Base-by-base conservation (phyloP, 2,888 invertebrate genomes). In the Meganola albula region DNA sequence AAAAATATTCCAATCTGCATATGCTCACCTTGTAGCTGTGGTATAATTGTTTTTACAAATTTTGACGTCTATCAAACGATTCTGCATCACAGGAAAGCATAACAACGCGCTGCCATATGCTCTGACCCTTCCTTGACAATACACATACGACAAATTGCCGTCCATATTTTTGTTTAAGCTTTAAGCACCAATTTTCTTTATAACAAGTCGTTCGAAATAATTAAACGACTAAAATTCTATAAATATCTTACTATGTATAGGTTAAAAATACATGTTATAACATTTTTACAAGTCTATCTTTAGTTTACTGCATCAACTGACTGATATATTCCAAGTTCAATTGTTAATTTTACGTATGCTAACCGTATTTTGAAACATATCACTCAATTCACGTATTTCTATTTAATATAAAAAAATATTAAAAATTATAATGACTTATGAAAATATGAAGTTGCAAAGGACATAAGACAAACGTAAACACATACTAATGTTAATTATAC, bases 151-250 rank as follows among this genome's bases (percentile, higher is more conserved):
- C 77, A 71, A 49, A 61, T 68, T 69, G 72, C 70, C 79, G 65
- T 58, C 60, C 74, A 72, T 78, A 75, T 74, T 77, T 73, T 75
- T 64, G 72, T 79, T 75, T 84, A 84, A 85, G 84, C 84, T 82
- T 80, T 79, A 84, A 85, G 84, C 84, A 84, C 84, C 85, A 84
- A 85, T 82, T 84, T 84, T 85, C 76, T 79, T 85, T 83, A 83
- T 85, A 85, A 85, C 84, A 83, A 85, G 84, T 84, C 85, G 84
- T 85, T 85, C 80, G 79, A 85, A 85, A 85, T 84, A 84, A 82
- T 80, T 84, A 84, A 85, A 85, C 85, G 84, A 85, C 84, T 78
- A 82, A 82, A 84, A 68, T 80, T 83, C 82, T 84, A 85, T 85
- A 85, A 84, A 85, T 84, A 85, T 84, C 84, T 84, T 84, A 84